Conservation (phyloP, 2,113 vertebrate species). For the Pelusios castaneus region DNA sequence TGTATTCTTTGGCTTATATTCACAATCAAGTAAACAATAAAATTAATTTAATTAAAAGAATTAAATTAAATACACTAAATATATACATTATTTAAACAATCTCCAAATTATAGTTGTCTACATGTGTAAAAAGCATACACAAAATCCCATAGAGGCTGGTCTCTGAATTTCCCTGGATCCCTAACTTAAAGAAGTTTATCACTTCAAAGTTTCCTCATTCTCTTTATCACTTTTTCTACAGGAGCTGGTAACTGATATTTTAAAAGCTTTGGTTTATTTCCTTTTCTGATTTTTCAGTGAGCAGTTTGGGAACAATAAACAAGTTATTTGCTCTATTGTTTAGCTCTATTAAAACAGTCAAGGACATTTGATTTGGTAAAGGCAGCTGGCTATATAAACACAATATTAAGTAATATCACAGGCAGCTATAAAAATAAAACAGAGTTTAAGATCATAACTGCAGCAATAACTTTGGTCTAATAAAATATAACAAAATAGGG, state of each 20-base stretch:
- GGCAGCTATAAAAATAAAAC: constrained; percentile 58
- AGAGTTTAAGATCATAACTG: constrained; percentile 65
- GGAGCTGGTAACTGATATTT: neutral
- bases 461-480: constrained; percentile 65
- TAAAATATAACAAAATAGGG: constrained; percentile 64
- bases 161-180: neutral
- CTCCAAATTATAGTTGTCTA: neutral
- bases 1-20: neutral
- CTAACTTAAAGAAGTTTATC: neutral
- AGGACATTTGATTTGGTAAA: neutral
- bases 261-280: neutral
- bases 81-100: neutral
- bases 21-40: neutral
- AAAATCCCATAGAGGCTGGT: neutral
- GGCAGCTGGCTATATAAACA: constrained; percentile 52
- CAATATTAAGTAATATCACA: constrained; percentile 28
- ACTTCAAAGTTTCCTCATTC: neutral
- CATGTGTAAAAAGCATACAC: neutral
- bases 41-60: neutral
- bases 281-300: constrained; percentile 38
- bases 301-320: constrained; percentile 1
- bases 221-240: constrained; percentile 10
- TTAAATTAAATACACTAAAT: too few relatives aligned
- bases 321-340: neutral
- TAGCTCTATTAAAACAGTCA: constrained; percentile 3